Percentiles rank a stretch among this genome's conserved stretches.
Conservation (phyloP, 1,140 invertebrate genomes). For the Nasonia vitripennis region DNA sequence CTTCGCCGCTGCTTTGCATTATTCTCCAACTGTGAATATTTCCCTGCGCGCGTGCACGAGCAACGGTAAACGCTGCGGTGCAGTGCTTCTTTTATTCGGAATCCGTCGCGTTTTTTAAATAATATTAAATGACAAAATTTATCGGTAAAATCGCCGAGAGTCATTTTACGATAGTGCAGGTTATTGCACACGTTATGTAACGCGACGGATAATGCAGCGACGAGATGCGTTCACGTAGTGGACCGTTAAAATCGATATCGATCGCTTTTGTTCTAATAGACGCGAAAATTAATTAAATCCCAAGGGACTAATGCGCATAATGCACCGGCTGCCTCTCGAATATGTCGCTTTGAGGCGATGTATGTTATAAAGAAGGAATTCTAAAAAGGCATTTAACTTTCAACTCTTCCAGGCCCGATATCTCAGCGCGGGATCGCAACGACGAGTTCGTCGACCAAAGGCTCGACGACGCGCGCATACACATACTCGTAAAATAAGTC, state of each 20-base stretch:
- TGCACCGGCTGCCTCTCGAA: too few relatives aligned
- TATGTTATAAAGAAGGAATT: too few relatives aligned
- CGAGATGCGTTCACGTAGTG: not conserved
- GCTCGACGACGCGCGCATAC: not conserved
- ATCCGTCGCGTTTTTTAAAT: too few relatives aligned
- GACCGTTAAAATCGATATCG: too few relatives aligned
- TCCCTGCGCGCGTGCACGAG: not conserved
- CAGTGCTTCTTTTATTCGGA: not conserved
- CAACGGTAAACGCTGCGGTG: not conserved
- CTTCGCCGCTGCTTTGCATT: not conserved
- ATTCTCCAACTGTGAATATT: not conserved
- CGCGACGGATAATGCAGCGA: not conserved
- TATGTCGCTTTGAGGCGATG: too few relatives aligned
- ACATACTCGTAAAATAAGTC: not conserved
- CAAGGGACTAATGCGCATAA: too few relatives aligned
- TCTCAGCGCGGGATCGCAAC: not conserved
- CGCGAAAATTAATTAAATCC: too few relatives aligned
- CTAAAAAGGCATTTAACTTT: too few relatives aligned
- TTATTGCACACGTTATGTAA: not conserved
- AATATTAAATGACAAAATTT: too few relatives aligned
- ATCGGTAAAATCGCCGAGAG: not conserved
- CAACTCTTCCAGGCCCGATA: not conserved
- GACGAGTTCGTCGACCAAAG: not conserved
- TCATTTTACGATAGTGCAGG: not conserved
- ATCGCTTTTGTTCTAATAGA: too few relatives aligned